Base-by-base conservation (phyloP, 37 sponge, comb jelly and placozoan genomes). In the Oopsacas minuta region DNA sequence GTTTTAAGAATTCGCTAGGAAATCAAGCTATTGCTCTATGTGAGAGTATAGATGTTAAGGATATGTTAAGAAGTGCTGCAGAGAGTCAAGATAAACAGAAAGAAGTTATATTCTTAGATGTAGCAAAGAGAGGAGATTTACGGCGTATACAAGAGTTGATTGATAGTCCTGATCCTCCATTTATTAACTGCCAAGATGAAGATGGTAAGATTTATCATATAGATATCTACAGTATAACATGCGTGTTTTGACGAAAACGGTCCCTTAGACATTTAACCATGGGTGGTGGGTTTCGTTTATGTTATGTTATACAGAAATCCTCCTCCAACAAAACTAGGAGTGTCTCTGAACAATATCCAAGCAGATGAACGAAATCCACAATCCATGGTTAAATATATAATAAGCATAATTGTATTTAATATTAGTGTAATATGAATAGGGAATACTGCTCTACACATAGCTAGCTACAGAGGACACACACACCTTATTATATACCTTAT, bases 371-470 rank as follows among this genome's bases (percentile, higher is more conserved):
- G n/a, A n/a, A n/a, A n/a, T n/a, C n/a, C n/a, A n/a, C n/a, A n/a
- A n/a, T n/a, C n/a, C n/a, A n/a, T n/a, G n/a, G n/a, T n/a, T n/a
- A n/a, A n/a, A n/a, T n/a, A n/a, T n/a, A n/a, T n/a, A n/a, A n/a
- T n/a, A n/a, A n/a, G n/a, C n/a, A n/a, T n/a, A n/a, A n/a, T n/a
- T n/a, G n/a, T n/a, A n/a, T n/a, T n/a, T n/a, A n/a, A n/a, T n/a
- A n/a, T n/a, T n/a, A n/a, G n/a, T n/a, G n/a, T n/a, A n/a, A n/a
- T n/a, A n/a, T n/a, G n/a, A n/a, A 5, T 61, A 61, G 75, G 75
- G 28, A 61, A 61, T 34, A 61, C 75, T 25, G 75, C 75, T 25
- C 75, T 61, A 3, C 75, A 61, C 75, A 61, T 61, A 61, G 75
- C 75, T 3, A 61, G 75, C 22, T 61, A 61, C 22, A 3, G 75